phyloP scores from a whole-genome alignment of 2,797 vertebrate species.

The Danio choprae region DNA sequence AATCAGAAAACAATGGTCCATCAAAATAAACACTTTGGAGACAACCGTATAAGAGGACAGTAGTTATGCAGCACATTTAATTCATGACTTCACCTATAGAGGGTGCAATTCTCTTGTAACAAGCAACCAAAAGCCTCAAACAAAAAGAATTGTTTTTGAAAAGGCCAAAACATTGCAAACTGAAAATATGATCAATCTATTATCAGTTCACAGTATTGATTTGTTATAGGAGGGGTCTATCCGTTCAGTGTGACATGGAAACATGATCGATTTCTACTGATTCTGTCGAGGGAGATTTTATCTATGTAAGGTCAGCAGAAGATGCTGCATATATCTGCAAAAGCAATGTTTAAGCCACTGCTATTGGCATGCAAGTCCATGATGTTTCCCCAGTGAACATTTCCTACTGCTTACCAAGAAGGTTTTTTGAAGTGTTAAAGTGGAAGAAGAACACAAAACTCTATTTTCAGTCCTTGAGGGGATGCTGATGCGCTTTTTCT shows the following conservation, averaged over 20 bases:
- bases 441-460: constrained; percentile 36
- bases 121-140: constrained; percentile 1
- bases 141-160: constrained; percentile 13
- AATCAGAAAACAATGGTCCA: constrained; percentile 19
- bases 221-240: constrained; percentile 63
- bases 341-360: constrained; percentile 7
- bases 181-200: constrained; percentile 67
- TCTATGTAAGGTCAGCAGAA: constrained; percentile 27
- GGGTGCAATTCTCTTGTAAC: constrained; percentile 52
- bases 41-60: background rate
- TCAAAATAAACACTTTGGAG: background rate
- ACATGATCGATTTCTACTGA: constrained; percentile 68
- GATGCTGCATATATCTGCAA: constrained; percentile 28
- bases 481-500: constrained; percentile 5
- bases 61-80: background rate
- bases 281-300: no score
- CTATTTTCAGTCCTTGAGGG: constrained; percentile 36
- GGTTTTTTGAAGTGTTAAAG: constrained; percentile 37
- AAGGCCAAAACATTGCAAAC: background rate
- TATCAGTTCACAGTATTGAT: constrained; percentile 72
- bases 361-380: constrained; percentile 31
- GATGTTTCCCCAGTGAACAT: background rate
- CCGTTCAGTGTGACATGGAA: constrained; percentile 68
- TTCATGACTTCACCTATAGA: constrained; percentile 59
- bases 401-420: constrained; percentile 4